A percentile compares a stretch with the other conserved stretches of the same genome.
phyloP scores from a whole-genome alignment of 2,888 invertebrate species.

The Pyrocoelia pectoralis region DNA sequence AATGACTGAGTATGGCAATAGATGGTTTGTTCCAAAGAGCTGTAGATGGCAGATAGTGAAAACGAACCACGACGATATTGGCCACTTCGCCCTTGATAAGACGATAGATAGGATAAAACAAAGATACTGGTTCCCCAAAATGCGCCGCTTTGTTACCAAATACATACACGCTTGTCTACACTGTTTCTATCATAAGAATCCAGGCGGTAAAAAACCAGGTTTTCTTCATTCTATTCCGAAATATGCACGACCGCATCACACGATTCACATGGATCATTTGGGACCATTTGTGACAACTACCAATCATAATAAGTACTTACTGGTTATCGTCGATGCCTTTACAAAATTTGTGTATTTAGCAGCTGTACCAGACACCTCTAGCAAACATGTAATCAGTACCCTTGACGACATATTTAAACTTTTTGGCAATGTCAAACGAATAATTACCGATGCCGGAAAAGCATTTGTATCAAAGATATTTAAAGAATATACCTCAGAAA shows the following conservation, averaged over 20 bases:
- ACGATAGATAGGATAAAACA: slow-evolving; percentile 37
- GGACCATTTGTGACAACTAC: slow-evolving; percentile 8
- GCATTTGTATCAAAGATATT: too few species aligned
- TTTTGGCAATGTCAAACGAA: too few species aligned
- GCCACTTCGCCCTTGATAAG: slow-evolving; percentile 46
- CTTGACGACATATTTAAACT: too few species aligned
- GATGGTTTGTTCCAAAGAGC: slow-evolving; percentile 39
- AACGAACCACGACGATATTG: slow-evolving; percentile 43
- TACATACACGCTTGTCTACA: slow-evolving; percentile 13
- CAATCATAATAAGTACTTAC: slow-evolving; percentile 30
- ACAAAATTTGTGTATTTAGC: slow-evolving; percentile 37
- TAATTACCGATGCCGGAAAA: too few species aligned
- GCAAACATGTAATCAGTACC: background rate
- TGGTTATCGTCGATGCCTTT: slow-evolving; percentile 37
- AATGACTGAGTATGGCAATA: slow-evolving; percentile 23
- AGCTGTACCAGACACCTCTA: background rate
- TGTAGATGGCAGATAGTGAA: slow-evolving; percentile 41
- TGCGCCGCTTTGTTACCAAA: slow-evolving; percentile 30
- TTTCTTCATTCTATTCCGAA: slow-evolving; percentile 14
- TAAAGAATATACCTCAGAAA: too few species aligned
- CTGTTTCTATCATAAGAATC: slow-evolving; percentile 15
- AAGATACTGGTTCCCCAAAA: slow-evolving; percentile 43
- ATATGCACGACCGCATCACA: slow-evolving; percentile 12
- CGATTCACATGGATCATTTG: slow-evolving; percentile 16
- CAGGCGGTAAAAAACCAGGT: slow-evolving; percentile 22